Evolutionary conservation across 2,888 invertebrate genomes (phyloP), one percentile per base, ranked within the genome.

Genomic region (Scotopteryx bipunctaria): DNA sequence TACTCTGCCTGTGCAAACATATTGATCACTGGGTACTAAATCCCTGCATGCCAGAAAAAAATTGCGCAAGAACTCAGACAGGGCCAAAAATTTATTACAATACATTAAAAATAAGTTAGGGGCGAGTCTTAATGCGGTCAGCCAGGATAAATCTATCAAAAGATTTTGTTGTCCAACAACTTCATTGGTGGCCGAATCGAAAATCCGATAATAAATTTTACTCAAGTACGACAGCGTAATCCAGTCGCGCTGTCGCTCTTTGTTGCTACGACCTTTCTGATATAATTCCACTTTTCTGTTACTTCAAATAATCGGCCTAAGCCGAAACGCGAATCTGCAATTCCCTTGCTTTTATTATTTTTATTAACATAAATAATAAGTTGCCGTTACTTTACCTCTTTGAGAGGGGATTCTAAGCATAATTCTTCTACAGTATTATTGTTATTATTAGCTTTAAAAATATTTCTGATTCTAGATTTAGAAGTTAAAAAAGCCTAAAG

Each of bases 181-280:
- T 87, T 89, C 89, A 90, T 90, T 88, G 89, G 89, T 90, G 89
- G 89, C 88, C 89, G 86, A 87, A 87, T 86, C 87, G 88, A 88
- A 88, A 90, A 89, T 89, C 89, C 87, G 83, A 89, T 86, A 87
- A 90, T 90, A 90, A 90, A 90, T 90, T 88, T 87, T 82, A 88
- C 88, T 88, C 87, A 86, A 87, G 84, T 81, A 84, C 86, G 89
- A 89, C 89, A 87, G 87, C 81, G 87, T 89, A 89, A 90, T 86
- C 89, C 89, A 85, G 86, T 79, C 86, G 85, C 81, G 71, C 81
- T 83, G 86, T 81, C 82, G 83, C 69, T 84, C 87, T 88, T 88
- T 88, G 86, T 88, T 86, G 83, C 76, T 76, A 76, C 84, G 81
- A 82, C 81, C 82, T 85, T 76, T 84, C 79, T 80, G 81, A 79